These are phyloP conservation scores for Triplophysa dalaica DNA, from an alignment of 2,113 vertebrate genomes.

Conservation along the genomic window DNA sequence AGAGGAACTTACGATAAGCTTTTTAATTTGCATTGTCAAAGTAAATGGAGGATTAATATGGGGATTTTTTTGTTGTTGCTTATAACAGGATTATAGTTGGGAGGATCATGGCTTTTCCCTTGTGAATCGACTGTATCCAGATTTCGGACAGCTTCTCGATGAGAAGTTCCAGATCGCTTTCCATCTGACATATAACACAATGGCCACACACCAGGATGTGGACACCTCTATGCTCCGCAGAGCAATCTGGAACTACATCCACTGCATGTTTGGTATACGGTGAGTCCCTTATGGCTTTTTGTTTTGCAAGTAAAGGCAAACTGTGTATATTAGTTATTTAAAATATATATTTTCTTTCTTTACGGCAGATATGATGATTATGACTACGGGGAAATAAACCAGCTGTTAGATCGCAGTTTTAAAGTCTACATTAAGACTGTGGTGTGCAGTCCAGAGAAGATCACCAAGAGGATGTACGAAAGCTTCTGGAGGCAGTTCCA, in stretches of 20 bases:
- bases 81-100: slow-evolving; percentile 92
- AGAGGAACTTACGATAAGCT: not conserved
- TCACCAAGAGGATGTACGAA: slow-evolving; percentile 98
- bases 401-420: slow-evolving; percentile 95
- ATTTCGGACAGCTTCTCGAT: slow-evolving; percentile 95
- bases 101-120: slow-evolving; percentile 98
- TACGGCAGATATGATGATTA: slow-evolving; percentile 92
- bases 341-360: too few species aligned
- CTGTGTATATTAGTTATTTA: too few species aligned
- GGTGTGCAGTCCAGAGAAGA: slow-evolving; percentile 97
- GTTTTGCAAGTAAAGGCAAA: not conserved
- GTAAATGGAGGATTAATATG: not conserved
- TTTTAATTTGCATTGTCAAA: not conserved
- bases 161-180: slow-evolving; percentile 98
- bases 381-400: slow-evolving; percentile 98
- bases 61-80: not conserved
- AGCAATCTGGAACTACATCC: slow-evolving; percentile 99
- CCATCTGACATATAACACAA: slow-evolving; percentile 97
- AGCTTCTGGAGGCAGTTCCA: slow-evolving; percentile 99
- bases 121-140: slow-evolving; percentile 96
- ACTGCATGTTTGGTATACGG: slow-evolving; percentile 99
- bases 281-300: slow-evolving; percentile 60
- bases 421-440: slow-evolving; percentile 99
- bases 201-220: slow-evolving; percentile 96
- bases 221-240: slow-evolving; percentile 95